A percentile compares a stretch with the other conserved stretches of the same genome.
Evolutionary conservation across 2,888 invertebrate species (phyloP).

Genomic region (Ligdia adustata): DNA sequence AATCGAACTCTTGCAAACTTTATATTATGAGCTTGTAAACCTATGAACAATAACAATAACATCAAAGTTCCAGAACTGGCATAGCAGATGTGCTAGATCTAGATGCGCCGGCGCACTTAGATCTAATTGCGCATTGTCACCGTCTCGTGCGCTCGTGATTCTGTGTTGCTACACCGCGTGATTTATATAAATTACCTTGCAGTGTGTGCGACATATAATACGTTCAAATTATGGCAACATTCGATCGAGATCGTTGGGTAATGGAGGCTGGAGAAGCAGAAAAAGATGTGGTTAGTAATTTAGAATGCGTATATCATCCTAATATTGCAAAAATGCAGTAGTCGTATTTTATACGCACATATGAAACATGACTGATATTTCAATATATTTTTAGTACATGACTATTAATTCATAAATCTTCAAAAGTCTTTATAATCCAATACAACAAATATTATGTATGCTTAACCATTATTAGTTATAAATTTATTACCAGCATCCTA

Average conservation of each 20-base stretch:
- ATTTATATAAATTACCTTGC: slow-evolving; percentile 68
- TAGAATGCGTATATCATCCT: slow-evolving; percentile 9
- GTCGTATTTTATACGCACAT: no score
- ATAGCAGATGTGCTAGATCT: slow-evolving; percentile 23
- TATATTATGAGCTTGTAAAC: no score
- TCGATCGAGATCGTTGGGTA: slow-evolving; percentile 39
- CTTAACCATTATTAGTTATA: no score
- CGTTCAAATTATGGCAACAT: slow-evolving; percentile 60
- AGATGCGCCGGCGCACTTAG: slow-evolving; percentile 26
- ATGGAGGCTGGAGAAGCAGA: slow-evolving; percentile 13
- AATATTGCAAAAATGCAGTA: not conserved
- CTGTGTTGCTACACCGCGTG: slow-evolving; percentile 58
- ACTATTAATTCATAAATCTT: no score
- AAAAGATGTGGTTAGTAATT: slow-evolving; percentile 21
- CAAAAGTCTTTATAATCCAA: no score
- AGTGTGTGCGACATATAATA: slow-evolving; percentile 60
- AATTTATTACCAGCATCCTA: no score
- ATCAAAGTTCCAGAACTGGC: slow-evolving; percentile 2
- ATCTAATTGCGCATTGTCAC: slow-evolving; percentile 70
- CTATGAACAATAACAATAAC: not conserved
- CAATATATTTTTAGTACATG: no score
- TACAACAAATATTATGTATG: no score
- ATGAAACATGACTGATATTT: no score
- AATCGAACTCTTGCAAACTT: no score
- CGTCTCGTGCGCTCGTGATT: slow-evolving; percentile 69